A percentile compares a stretch with the other conserved stretches of the same genome.
These are phyloP conservation scores for Nothobranchius kuhntae DNA, from an alignment of 2,113 vertebrate species.

Conservation along the genomic window DNA sequence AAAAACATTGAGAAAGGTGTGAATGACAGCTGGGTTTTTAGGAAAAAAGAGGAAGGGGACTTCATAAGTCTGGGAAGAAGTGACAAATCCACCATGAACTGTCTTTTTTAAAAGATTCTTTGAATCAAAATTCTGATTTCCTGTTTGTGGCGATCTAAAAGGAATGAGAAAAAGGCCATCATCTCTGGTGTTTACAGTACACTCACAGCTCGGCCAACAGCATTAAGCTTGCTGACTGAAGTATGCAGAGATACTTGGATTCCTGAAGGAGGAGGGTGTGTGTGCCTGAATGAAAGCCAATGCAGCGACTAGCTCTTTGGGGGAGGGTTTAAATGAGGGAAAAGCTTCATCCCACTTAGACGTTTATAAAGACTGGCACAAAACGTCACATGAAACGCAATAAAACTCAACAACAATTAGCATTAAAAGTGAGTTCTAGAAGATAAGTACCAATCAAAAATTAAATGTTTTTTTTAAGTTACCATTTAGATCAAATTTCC, in stretches of 20 bases:
- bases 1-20: background rate
- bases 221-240: constrained; percentile 20
- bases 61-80: constrained; percentile 19
- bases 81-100: background rate
- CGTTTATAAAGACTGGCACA: constrained; percentile 18
- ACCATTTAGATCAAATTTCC: too few relatives aligned
- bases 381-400: background rate
- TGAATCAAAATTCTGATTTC: too few relatives aligned
- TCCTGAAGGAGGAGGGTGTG: constrained; percentile 21
- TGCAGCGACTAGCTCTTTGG: constrained; percentile 16
- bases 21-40: background rate
- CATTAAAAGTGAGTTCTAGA: background rate
- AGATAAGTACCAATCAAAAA: too few relatives aligned
- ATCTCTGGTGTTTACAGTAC: constrained; percentile 14
- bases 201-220: constrained; percentile 28
- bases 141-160: too few relatives aligned
- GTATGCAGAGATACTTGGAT: constrained; percentile 29
- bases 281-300: constrained; percentile 14
- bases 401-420: background rate
- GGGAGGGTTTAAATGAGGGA: constrained; percentile 24
- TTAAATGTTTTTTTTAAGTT: too few relatives aligned
- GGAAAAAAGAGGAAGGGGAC: background rate
- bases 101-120: too few relatives aligned
- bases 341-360: constrained; percentile 20
- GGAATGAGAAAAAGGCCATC: constrained; percentile 3